Evolutionary conservation across 2,888 invertebrate genomes (phyloP).

Genomic region (Apamea monoglypha): DNA sequence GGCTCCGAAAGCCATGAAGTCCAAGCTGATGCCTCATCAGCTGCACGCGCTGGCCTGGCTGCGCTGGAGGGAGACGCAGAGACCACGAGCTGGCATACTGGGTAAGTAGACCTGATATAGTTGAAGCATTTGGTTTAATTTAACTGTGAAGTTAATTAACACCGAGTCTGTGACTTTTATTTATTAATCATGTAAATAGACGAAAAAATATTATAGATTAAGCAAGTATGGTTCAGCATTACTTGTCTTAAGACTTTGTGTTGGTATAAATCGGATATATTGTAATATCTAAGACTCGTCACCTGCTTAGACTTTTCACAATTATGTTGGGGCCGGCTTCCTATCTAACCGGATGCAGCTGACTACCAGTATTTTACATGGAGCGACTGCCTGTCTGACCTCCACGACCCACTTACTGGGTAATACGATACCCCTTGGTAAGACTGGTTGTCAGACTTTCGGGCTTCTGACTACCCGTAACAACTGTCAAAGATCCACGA

Average conservation of each 20-base stretch:
- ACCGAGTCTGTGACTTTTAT: neutral
- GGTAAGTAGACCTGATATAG: slow-evolving; percentile 84
- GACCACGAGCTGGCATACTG: slow-evolving; percentile 96
- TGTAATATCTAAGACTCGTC: too few relatives aligned
- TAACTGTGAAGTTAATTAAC: neutral
- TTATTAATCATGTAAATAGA: neutral
- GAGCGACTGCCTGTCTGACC: too few relatives aligned
- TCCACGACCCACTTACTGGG: too few relatives aligned
- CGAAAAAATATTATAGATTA: neutral
- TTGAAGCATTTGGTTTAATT: neutral
- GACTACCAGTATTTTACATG: too few relatives aligned
- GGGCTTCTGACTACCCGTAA: too few relatives aligned
- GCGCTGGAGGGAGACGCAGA: slow-evolving; percentile 96
- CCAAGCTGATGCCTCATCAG: slow-evolving; percentile 95
- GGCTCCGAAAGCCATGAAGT: slow-evolving; percentile 91
- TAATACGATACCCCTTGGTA: too few relatives aligned
- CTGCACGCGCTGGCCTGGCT: slow-evolving; percentile 96
- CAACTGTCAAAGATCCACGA: too few relatives aligned
- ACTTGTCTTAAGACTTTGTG: neutral
- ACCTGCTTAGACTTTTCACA: too few relatives aligned
- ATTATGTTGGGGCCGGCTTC: too few relatives aligned
- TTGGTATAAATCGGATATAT: neutral
- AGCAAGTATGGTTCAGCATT: neutral
- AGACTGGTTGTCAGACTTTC: too few relatives aligned
- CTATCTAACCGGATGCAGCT: too few relatives aligned